Evolutionary conservation across 2,113 vertebrate genomes (phyloP), one percentile per base, ranked within the genome.

Genomic region (Gopherus flavomarginatus): DNA sequence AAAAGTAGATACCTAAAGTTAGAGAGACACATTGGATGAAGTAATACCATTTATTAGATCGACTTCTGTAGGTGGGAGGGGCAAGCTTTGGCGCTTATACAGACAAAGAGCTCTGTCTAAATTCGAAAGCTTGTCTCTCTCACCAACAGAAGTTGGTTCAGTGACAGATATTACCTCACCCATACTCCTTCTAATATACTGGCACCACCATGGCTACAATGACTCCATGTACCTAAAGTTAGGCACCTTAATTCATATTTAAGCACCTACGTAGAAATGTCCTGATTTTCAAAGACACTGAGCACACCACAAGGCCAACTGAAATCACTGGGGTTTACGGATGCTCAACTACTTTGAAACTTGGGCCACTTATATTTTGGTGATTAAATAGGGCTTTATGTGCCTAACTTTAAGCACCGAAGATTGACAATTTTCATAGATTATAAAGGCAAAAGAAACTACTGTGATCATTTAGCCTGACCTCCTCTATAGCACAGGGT

Each of bases 1-100:
- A 19, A 86, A 89, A 89, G 57, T 5, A 90, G 42, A 85, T 86
- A 88, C 86, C 81, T 88, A 54, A 96, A 89, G 22, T 94, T 88
- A 92, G 27, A 17, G 35, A 69, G 62, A 35, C 35, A n/a, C 35
- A 16, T 9, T 69, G 62, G 31, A 8, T 69, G 62, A 69, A 35
- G 35, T 69, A 69, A n/a, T n/a, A 69, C n/a, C 7, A 19, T n/a
- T 69, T 69, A 69, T 38, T 21, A 17, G 65, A 72, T n/a, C 16
- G 21, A 9, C 17, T 72, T 38, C n/a, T 72, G 9, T 72, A 22
- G 65, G 19, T 38, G 65, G n/a, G n/a, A 72, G 65, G 38, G 35
- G 17, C 65, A 72, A n/a, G n/a, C 35, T 38, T 38, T 72, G 8
- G 35, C 10, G 9, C 35, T 38, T 38, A 21, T 8, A n/a, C 62